A percentile compares a stretch with the other conserved stretches of the same genome.
These are phyloP conservation scores for Calcarius ornatus DNA, from an alignment of 2,113 vertebrate genomes.

Conservation along the genomic window DNA sequence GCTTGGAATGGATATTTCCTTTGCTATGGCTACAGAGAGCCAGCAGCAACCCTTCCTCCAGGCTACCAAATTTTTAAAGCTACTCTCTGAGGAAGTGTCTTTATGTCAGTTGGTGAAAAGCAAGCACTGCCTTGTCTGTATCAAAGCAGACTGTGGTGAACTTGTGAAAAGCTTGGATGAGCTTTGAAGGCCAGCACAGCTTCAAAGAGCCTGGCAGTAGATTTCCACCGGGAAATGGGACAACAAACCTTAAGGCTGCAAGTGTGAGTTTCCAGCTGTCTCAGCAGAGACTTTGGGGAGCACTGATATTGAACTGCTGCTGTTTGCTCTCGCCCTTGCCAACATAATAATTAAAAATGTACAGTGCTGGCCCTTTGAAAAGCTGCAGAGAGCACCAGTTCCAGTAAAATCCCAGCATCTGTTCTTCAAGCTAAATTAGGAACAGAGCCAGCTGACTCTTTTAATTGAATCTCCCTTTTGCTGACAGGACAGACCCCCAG, in stretches of 20 bases:
- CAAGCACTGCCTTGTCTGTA: background rate
- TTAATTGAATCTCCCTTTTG: background rate
- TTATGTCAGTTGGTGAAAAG: background rate
- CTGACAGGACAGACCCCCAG: background rate
- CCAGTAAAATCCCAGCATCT: background rate
- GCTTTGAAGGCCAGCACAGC: background rate
- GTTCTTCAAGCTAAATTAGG: background rate
- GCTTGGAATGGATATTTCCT: background rate
- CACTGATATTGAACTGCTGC: background rate
- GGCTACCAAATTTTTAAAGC: background rate
- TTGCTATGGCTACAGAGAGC: background rate
- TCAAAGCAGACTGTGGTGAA: background rate
- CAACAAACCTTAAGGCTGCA: background rate
- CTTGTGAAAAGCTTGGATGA: background rate
- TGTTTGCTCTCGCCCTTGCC: background rate
- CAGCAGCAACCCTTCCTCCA: background rate
- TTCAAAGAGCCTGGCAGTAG: background rate
- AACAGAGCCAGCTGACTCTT: background rate
- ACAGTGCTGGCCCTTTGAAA: background rate
- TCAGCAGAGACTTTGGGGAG: background rate
- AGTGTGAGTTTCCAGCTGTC: background rate
- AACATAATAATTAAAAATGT: background rate
- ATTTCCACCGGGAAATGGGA: background rate
- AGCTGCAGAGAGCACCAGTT: background rate
- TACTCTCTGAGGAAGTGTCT: background rate